These are phyloP conservation scores for Helarctos malayanus DNA, from an alignment of 2,797 vertebrate genomes.

Conservation along the genomic window DNA sequence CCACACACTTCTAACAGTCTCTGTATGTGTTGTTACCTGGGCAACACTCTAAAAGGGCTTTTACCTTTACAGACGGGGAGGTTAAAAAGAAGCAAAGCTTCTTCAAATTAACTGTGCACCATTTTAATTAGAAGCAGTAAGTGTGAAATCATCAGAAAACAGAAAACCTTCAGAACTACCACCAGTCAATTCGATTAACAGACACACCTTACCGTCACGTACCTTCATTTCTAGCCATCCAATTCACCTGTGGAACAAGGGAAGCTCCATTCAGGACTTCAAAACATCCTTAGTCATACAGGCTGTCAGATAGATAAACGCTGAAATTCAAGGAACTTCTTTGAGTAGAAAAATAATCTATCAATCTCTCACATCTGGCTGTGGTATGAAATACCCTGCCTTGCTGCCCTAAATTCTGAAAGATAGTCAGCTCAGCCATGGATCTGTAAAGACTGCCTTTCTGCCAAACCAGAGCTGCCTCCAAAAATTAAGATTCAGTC, in stretches of 20 bases:
- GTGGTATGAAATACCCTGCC: slow-evolving; percentile 45
- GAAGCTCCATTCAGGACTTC: slow-evolving; percentile 21
- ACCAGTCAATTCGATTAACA: slow-evolving; percentile 28
- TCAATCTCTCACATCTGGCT: background rate
- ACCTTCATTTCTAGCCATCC: slow-evolving; percentile 47
- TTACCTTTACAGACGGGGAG: slow-evolving; percentile 59
- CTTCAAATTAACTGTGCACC: slow-evolving; percentile 50
- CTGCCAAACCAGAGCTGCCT: slow-evolving; percentile 50
- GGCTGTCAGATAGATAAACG: slow-evolving; percentile 38
- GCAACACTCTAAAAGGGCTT: slow-evolving; percentile 64
- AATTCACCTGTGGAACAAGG: slow-evolving; percentile 32
- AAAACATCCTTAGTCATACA: slow-evolving; percentile 27
- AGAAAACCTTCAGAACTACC: slow-evolving; percentile 55
- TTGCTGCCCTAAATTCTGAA: slow-evolving; percentile 60
- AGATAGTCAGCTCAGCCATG: background rate
- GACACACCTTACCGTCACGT: slow-evolving; percentile 24
- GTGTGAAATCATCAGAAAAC: slow-evolving; percentile 56
- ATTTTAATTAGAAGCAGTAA: slow-evolving; percentile 66
- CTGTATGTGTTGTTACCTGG: slow-evolving; percentile 71
- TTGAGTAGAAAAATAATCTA: slow-evolving; percentile 23
- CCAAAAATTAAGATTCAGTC: slow-evolving; percentile 47
- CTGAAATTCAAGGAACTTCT: slow-evolving; percentile 64
- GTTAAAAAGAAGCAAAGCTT: slow-evolving; percentile 65
- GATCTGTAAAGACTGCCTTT: slow-evolving; percentile 38
- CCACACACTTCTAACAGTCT: slow-evolving; percentile 64